Evolutionary conservation across 2,113 vertebrate genomes (phyloP).

Genomic region (Dendrocopos noguchii): DNA sequence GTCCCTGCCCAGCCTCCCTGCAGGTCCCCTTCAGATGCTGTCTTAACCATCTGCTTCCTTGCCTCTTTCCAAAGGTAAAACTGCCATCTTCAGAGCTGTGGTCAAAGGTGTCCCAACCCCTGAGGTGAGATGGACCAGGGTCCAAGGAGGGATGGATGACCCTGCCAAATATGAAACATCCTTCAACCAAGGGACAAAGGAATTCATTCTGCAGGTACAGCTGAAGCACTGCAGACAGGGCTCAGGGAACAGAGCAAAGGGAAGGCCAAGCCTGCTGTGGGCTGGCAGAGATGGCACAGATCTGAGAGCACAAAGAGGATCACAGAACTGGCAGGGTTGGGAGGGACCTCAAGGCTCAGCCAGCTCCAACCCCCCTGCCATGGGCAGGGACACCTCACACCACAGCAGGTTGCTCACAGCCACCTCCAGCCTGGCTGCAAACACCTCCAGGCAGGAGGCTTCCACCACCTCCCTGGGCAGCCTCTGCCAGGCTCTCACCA

Average conservation of each 20-base stretch:
- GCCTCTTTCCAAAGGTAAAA: slow-evolving; percentile 77
- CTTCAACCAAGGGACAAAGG: slow-evolving; percentile 68
- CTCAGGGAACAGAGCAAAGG: not conserved
- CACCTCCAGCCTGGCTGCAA: too few relatives aligned
- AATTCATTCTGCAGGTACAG: slow-evolving; percentile 83
- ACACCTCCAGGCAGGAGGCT: too few relatives aligned
- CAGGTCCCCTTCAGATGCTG: not conserved
- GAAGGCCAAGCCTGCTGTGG: not conserved
- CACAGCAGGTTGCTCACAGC: too few relatives aligned
- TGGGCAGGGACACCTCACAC: too few relatives aligned
- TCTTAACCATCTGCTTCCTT: not conserved
- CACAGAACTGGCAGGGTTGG: too few relatives aligned
- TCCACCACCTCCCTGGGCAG: too few relatives aligned
- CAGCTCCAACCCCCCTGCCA: too few relatives aligned
- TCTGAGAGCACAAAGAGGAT: not conserved
- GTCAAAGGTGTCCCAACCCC: slow-evolving; percentile 84
- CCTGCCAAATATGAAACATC: slow-evolving; percentile 77
- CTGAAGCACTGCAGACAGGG: not conserved
- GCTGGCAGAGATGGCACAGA: not conserved
- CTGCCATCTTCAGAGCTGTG: slow-evolving; percentile 80
- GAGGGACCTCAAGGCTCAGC: too few relatives aligned
- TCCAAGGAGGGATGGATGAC: slow-evolving; percentile 66
- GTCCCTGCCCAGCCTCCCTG: too few relatives aligned
- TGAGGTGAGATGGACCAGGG: slow-evolving; percentile 80
- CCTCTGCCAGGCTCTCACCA: too few relatives aligned